Evolutionary conservation across 1,140 invertebrate genomes (phyloP).

Genomic region (Drosophila nasuta): DNA sequence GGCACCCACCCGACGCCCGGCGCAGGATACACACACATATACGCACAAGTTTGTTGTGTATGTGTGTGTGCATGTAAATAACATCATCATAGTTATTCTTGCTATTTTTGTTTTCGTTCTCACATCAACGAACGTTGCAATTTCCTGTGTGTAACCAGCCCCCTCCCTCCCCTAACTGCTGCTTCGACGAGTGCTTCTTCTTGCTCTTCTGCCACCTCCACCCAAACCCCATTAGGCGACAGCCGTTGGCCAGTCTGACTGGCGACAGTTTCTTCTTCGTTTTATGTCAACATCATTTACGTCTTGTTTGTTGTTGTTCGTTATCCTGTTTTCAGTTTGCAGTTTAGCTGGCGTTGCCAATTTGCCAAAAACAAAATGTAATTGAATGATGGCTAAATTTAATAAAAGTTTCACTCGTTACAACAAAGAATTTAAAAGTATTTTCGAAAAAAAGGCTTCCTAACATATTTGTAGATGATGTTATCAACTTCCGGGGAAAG

Average conservation of each 20-base stretch:
- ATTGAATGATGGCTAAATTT: not conserved
- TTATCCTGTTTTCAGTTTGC: conserved; percentile 33
- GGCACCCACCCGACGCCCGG: conserved; percentile 46
- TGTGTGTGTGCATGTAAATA: conserved; percentile 7
- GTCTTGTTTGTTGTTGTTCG: conserved; percentile 34
- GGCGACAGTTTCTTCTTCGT: conserved; percentile 53
- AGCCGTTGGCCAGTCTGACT: conserved; percentile 80
- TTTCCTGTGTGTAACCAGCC: conserved; percentile 36
- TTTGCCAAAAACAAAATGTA: not conserved
- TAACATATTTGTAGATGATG: not conserved
- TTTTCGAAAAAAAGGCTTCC: not conserved
- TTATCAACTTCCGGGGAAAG: too few relatives aligned
- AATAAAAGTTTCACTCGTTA: not conserved
- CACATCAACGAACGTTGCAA: conserved; percentile 38
- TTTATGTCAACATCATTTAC: conserved; percentile 55
- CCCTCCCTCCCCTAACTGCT: not conserved
- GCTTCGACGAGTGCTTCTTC: not conserved
- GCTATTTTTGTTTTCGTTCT: conserved; percentile 47
- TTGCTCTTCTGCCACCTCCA: conserved; percentile 4
- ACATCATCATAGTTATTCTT: conserved; percentile 50
- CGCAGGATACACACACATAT: conserved; percentile 9
- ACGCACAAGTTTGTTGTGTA: not conserved
- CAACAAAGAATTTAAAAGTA: not conserved
- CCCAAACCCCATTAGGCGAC: conserved; percentile 51
- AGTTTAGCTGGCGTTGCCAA: conserved; percentile 28